Evolutionary conservation across 2,797 vertebrate genomes (phyloP), one percentile per base, ranked within the genome.

Genomic region (Typhlichthys subterraneus): DNA sequence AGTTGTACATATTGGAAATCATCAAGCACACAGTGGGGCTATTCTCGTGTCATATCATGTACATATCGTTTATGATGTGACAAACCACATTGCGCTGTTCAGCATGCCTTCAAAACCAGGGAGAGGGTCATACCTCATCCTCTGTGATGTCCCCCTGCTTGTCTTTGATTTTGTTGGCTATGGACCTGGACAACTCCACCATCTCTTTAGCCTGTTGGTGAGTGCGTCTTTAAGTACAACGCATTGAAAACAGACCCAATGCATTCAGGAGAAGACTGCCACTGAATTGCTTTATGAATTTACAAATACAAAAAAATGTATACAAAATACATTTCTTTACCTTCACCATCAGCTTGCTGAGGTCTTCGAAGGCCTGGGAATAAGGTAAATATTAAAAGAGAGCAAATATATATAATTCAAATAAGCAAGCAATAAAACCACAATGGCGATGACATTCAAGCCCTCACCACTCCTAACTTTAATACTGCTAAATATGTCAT

Each of bases 271-370:
- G 52, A 12, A 45, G 7, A 12, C 31, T 33, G 7, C 12, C 19
- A 61, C 5, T 47, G 49, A 38, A 55, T 38, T 55, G 13, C 11
- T 55, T 55, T 33, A 52, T 53, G 13, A 15, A 70, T 57, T 2
- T 53, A 59, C 13, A 72, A n/a, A 7, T 8, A 60, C 52, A n/a
- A 65, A 1, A 60, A 57, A 15, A 10, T n/a, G 1, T 49, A 2
- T 50, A 23, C 15, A 12, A 5, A 59, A 45, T 1, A 0, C n/a
- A 65, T 55, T 4, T 23, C 33, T 67, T 75, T 94, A 99, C 98
- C 96, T 99, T 99, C 75, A 96, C 93, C 98, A 99, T 99, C 49
- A 99, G 91, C 75, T 99, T 96, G 89, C 95, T 98, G 69, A 99
- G 97, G 79, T 99, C 98, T 86, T 98, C 97, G 91, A 99, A 99